Percentiles rank a stretch among this genome's conserved stretches.
phyloP scores from a whole-genome alignment of 2,113 vertebrate genomes.

The Ictalurus punctatus region DNA sequence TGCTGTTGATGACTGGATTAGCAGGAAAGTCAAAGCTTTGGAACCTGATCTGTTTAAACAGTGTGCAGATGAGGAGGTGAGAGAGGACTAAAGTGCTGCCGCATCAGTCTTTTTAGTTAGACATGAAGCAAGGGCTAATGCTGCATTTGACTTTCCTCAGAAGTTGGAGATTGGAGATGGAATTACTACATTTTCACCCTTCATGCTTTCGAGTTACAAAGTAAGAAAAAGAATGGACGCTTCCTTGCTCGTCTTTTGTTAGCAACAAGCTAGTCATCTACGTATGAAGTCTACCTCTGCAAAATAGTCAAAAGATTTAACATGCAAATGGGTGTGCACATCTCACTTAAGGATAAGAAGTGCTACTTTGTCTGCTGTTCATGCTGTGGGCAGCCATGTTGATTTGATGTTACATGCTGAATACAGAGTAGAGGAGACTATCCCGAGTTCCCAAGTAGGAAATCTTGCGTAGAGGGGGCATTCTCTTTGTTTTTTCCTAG shows the following conservation, averaged over 20 bases:
- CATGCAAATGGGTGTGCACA: not conserved
- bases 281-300: not conserved
- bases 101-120: not conserved
- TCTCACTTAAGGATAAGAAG: not conserved
- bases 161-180: not conserved
- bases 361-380: not conserved
- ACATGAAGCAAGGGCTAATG: not conserved
- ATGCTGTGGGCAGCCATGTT: not conserved
- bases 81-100: not conserved
- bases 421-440: not conserved
- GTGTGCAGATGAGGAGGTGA: not conserved
- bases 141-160: not conserved
- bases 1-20: not conserved
- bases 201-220: no score
- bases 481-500: not conserved
- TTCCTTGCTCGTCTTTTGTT: not conserved
- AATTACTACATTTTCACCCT: not conserved
- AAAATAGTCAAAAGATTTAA: not conserved
- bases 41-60: not conserved
- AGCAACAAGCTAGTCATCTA: not conserved
- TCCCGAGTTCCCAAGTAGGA: not conserved
- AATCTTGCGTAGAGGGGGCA: not conserved
- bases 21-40: not conserved
- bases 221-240: not conserved
- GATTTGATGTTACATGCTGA: not conserved